Evolutionary conservation across 2,888 invertebrate genomes (phyloP).

Genomic region (Pristionchus exspectatus): DNA sequence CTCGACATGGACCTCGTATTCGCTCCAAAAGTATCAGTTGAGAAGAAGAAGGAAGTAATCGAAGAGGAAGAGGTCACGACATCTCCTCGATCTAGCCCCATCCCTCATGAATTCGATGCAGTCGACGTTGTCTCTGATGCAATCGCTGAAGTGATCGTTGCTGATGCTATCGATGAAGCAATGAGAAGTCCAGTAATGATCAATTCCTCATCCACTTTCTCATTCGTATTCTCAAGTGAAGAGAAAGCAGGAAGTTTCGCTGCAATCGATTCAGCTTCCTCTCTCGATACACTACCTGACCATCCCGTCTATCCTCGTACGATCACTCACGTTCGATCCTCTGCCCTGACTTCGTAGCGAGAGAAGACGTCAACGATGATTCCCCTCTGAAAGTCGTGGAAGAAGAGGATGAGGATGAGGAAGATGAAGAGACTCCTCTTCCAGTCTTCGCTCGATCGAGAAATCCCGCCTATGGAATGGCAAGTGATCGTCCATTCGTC

Average conservation of each 20-base stretch:
- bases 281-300: not conserved
- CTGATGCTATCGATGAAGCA: conserved; percentile 26
- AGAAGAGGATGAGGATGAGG: conserved; percentile 9
- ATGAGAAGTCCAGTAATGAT: conserved; percentile 10
- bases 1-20: conserved; percentile 23
- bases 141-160: not conserved
- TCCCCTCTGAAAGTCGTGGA: not conserved
- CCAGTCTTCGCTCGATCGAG: conserved; percentile 31
- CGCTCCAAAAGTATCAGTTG: not conserved
- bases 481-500: conserved; percentile 1
- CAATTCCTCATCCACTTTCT: conserved; percentile 3
- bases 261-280: conserved; percentile 10
- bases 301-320: not conserved
- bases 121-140: not conserved
- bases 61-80: not conserved
- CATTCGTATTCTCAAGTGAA: not conserved
- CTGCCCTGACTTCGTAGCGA: not conserved
- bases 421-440: conserved; percentile 16
- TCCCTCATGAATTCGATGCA: not conserved
- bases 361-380: not conserved
- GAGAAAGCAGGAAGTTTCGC: not conserved
- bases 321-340: conserved; percentile 37
- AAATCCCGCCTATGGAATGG: not conserved
- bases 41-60: not conserved
- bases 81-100: not conserved